Evolutionary conservation across 2,888 invertebrate species (phyloP), one percentile per base, ranked within the genome.

Genomic region (Dioctria rufipes): DNA sequence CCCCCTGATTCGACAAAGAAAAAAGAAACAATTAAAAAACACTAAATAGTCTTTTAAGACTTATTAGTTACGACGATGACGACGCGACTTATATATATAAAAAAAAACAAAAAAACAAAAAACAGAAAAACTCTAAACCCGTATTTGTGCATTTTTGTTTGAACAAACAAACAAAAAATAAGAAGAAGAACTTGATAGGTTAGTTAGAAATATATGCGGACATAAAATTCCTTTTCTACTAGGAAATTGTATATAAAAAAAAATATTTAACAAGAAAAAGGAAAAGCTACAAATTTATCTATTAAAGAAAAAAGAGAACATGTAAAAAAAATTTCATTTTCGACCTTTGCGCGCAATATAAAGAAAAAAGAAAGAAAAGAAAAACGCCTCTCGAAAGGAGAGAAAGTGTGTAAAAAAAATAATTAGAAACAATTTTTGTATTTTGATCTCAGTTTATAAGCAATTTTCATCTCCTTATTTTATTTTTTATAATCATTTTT

Each of bases 151-250:
- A 25, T 25, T 25, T 25, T 25, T 25, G 25, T 13, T 77, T 77
- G 61, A 63, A 75, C 39, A 75, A 40, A 60, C 25, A 73, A 11
- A 60, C 5, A 69, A 46, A 13, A 69, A 69, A 25, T n/a, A 58
- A 42, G 77, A 77, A 77, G 77, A 77, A 77, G 77, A 77, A 77
- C 77, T 77, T 77, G 77, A 77, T 77, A 77, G 61, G 13, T 61
- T 77, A 63, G 61, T 40, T 77, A 63, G 77, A 63, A 77, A 77
- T 61, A 77, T 63, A 77, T 77, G 39, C 77, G 77, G 77, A 77
- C 73, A 42, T 63, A 49, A 77, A 77, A 77, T 77, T 77, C 77
- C 77, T 77, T 77, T 77, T 77, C 63, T 77, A 77, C 77, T 77
- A 77, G 77, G 77, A 77, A 77, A 77, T 77, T 77, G 77, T 77